Evolutionary conservation across 2,113 vertebrate species (phyloP).

Genomic region (Oostethus manadensis): DNA sequence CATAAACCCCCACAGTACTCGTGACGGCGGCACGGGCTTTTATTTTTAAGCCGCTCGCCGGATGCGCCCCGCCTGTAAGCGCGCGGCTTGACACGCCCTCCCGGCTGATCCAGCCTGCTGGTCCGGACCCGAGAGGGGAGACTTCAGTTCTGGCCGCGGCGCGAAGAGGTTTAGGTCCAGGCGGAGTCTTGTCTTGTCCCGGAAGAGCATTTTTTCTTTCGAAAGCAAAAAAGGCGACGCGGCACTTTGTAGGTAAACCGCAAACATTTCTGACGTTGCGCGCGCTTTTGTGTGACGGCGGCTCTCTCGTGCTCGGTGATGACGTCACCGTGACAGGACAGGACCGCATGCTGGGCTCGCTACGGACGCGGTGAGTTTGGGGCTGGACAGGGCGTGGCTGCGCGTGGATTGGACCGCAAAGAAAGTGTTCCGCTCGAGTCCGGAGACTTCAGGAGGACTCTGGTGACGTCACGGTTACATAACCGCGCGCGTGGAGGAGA

Average conservation of each 20-base stretch:
- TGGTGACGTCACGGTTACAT: background rate
- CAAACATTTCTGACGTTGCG: too few relatives aligned
- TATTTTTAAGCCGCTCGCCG: background rate
- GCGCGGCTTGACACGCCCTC: background rate
- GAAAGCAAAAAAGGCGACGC: background rate
- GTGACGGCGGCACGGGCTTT: background rate
- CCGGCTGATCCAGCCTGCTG: background rate
- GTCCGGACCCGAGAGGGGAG: background rate
- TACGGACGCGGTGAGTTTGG: too few relatives aligned
- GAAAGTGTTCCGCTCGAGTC: background rate
- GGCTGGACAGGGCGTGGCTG: too few relatives aligned
- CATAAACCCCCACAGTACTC: too few relatives aligned
- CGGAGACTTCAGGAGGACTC: background rate
- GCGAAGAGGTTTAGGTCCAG: background rate
- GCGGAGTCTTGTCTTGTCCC: background rate
- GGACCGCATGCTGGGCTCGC: too few relatives aligned
- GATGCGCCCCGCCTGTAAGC: too few relatives aligned
- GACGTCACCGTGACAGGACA: too few relatives aligned
- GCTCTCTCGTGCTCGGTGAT: too few relatives aligned
- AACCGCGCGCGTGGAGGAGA: background rate
- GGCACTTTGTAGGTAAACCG: background rate
- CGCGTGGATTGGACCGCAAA: background rate
- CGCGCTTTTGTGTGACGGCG: too few relatives aligned
- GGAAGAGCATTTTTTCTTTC: background rate
- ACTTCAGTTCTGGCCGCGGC: background rate